Base-by-base conservation (phyloP, 2,888 invertebrate genomes). In the Siphlonurus alternatus region DNA sequence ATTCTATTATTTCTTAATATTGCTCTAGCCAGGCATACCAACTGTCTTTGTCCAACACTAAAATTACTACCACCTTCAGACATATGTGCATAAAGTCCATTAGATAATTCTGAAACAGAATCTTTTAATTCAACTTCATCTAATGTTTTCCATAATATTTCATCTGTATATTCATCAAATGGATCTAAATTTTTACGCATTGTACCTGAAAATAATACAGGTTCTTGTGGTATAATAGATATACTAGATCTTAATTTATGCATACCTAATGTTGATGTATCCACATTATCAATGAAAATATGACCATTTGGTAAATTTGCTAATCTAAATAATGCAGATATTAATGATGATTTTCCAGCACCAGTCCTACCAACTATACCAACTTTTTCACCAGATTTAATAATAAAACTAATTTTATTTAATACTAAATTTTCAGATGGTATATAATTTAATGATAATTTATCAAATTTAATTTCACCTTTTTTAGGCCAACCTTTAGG, bases 191-290 rank as follows among this genome's bases (percentile, higher is more conserved):
- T 93, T 72, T 87, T 84, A 3, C 93, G 80, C 56, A 93, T 75
- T n/a, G 87, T 85, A 10, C 89, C 89, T 0, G 88, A 88, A 74
- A 93, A 93, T 23, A 93, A 75, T 23, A 92, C 85, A 0, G 93
- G 93, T 71, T 93, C 92, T 78, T 95, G 95, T 0, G 95, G 95
- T 72, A 95, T 95, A 66, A 95, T 94, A 0, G 94, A 87, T 64
- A 96, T 88, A 70, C 85, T 87, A 63, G 82, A 83, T 61, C 95
- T 79, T 25, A 95, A 77, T 70, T 89, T 87, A 73, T 86, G 78
- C 2, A 93, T 78, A 1, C 88, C 88, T 51, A 93, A 80, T n/a
- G 19, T 63, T 56, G 76, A 73, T 23, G 56, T 63, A 5, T 54
- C 24, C 18, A 78, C 67, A 23, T 72, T 75, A 69, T 80, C 81